phyloP scores from a whole-genome alignment of 2,113 vertebrate genomes.

The Ictidomys tridecemlineatus region DNA sequence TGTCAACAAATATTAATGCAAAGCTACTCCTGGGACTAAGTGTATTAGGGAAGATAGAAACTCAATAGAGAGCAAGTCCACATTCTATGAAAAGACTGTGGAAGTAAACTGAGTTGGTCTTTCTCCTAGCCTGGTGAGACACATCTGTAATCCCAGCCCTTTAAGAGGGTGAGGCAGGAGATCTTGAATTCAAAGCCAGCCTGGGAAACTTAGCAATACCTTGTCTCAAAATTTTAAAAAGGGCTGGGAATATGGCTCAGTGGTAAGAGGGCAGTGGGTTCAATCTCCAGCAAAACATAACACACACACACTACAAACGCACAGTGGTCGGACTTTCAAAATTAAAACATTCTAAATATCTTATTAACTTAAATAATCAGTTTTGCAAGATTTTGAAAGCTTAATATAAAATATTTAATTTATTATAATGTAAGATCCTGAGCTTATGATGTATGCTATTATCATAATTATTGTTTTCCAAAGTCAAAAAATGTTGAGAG shows the following conservation, averaged over 20 bases:
- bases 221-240: background rate
- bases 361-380: background rate
- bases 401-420: background rate
- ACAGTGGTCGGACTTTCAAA: background rate
- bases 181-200: background rate
- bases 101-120: background rate
- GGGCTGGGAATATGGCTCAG: too few species aligned
- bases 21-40: accelerated
- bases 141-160: background rate
- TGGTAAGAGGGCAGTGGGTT: too few species aligned
- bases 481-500: background rate
- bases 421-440: background rate
- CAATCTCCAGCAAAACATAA: too few species aligned
- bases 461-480: conserved; percentile 29
- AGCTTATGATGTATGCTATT: background rate
- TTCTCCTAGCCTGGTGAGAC: background rate
- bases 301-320: too few species aligned
- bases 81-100: background rate
- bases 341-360: background rate
- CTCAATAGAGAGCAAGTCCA: background rate
- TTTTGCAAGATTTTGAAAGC: background rate
- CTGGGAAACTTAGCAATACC: background rate
- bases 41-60: background rate
- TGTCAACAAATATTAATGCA: background rate
- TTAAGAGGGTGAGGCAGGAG: background rate